Percentiles rank a stretch among this genome's conserved stretches.
Conservation (phyloP, 2,888 invertebrate species). For the Philonicus albiceps region DNA sequence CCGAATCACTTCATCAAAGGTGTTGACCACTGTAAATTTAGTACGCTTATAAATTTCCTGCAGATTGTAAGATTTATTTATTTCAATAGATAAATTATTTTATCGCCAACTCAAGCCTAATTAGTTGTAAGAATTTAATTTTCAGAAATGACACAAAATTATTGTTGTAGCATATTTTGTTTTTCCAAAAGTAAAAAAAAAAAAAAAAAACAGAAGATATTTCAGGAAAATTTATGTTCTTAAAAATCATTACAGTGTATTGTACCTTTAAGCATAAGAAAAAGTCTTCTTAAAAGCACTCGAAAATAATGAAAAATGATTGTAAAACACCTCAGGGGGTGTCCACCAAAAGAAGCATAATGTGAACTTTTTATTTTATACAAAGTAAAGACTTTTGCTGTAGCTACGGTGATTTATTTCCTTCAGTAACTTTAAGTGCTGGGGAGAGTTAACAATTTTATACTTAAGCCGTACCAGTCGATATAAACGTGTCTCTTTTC, state of each 20-base stretch:
- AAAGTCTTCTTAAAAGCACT: background rate
- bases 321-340: background rate
- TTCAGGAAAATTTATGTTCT: background rate
- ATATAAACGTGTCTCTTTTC: background rate
- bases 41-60: slow-evolving; percentile 28
- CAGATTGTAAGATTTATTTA: slow-evolving; percentile 35
- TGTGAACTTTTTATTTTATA: background rate
- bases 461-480: background rate
- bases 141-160: background rate
- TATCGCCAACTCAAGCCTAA: slow-evolving; percentile 22
- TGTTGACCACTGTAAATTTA: slow-evolving; percentile 38
- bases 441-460: background rate
- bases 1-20: slow-evolving; percentile 47
- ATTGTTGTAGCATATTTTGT: background rate
- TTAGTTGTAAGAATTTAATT: background rate
- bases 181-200: background rate
- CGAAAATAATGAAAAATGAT: background rate
- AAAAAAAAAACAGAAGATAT: background rate
- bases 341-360: background rate
- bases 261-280: background rate
- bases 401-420: background rate
- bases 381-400: background rate
- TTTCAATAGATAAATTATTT: slow-evolving; percentile 22
- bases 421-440: background rate
- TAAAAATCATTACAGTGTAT: background rate